A percentile compares a stretch with the other conserved stretches of the same genome.
Evolutionary conservation across 2,797 vertebrate genomes (phyloP).

Genomic region (Coracias cyanogaster): DNA sequence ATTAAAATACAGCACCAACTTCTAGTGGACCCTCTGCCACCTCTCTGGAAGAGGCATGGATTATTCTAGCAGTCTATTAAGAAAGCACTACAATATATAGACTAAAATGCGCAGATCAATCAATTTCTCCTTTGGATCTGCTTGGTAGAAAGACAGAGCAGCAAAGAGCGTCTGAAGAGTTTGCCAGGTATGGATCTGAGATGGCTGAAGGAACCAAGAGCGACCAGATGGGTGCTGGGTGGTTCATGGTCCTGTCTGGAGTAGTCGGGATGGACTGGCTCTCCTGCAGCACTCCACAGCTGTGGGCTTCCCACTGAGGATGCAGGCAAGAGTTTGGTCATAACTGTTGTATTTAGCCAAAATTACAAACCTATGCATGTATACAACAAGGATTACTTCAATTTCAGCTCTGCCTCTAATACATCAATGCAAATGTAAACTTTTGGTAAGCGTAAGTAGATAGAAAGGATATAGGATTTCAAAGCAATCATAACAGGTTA

Average conservation of each 20-base stretch:
- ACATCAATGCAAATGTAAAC: slow-evolving; percentile 64
- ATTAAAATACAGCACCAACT: slow-evolving; percentile 40
- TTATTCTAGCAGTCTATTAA: not conserved
- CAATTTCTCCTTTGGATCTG: not conserved
- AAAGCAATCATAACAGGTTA: slow-evolving; percentile 75
- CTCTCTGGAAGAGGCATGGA: not conserved
- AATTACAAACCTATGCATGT: slow-evolving; percentile 59
- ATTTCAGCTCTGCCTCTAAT: slow-evolving; percentile 63
- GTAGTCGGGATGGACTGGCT: not conserved
- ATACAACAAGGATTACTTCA: slow-evolving; percentile 59
- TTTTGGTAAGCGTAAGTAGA: slow-evolving; percentile 46
- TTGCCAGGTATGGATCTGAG: rapidly evolving
- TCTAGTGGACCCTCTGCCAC: slow-evolving; percentile 1
- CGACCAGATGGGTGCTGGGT: not conserved
- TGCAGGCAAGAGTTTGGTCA: not conserved
- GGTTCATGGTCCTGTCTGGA: not conserved
- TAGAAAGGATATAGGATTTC: slow-evolving; percentile 67
- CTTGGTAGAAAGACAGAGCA: not conserved
- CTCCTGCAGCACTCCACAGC: not conserved
- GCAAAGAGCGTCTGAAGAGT: not conserved
- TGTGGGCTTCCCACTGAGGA: not conserved
- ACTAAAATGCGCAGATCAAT: not conserved
- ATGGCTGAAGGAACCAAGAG: not conserved
- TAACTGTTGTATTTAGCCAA: slow-evolving; percentile 46
- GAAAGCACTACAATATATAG: not conserved